Conservation (phyloP, 2,797 vertebrate species). For the Pseudomugil tenellus region DNA sequence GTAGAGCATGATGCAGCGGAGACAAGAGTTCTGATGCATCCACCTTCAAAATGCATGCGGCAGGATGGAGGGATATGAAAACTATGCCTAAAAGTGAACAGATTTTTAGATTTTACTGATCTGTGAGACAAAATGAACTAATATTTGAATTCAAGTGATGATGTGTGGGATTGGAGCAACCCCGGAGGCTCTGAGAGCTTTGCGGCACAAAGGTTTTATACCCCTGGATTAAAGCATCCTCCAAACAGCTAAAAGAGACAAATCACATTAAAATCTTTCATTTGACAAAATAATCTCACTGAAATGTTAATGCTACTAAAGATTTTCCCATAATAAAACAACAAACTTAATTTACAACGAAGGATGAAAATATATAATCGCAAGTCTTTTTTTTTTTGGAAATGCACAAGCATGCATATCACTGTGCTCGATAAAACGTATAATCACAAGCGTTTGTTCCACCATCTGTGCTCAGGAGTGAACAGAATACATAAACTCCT, state of each 20-base stretch:
- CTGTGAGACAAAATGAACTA: conserved; percentile 31
- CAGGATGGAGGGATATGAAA: conserved; percentile 5
- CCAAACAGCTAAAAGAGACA: conserved; percentile 8
- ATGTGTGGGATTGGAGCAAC: conserved; percentile 29
- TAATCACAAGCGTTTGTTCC: conserved; percentile 66
- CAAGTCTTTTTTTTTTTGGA: conserved; percentile 20
- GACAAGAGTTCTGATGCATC: conserved; percentile 20
- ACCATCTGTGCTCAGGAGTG: conserved; percentile 60
- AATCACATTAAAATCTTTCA: conserved; percentile 1
- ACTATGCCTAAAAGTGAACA: not conserved
- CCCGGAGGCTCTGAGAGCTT: conserved; percentile 13
- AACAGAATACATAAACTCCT: conserved; percentile 55
- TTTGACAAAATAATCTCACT: conserved; percentile 12
- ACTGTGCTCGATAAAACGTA: conserved; percentile 50
- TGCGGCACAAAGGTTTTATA: conserved; percentile 12
- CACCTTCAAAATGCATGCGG: not conserved
- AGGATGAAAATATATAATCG: conserved; percentile 16
- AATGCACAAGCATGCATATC: conserved; percentile 60
- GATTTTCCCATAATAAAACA: not conserved
- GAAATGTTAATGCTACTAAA: not conserved
- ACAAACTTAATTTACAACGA: conserved; percentile 5
- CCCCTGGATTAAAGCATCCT: conserved; percentile 33
- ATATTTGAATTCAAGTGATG: conserved; percentile 20
- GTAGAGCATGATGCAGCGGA: not conserved
- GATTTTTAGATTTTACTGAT: conserved; percentile 29